A percentile compares a stretch with the other conserved stretches of the same genome.
phyloP scores from a whole-genome alignment of 2,888 invertebrate genomes.

The Polietes domitor region DNA sequence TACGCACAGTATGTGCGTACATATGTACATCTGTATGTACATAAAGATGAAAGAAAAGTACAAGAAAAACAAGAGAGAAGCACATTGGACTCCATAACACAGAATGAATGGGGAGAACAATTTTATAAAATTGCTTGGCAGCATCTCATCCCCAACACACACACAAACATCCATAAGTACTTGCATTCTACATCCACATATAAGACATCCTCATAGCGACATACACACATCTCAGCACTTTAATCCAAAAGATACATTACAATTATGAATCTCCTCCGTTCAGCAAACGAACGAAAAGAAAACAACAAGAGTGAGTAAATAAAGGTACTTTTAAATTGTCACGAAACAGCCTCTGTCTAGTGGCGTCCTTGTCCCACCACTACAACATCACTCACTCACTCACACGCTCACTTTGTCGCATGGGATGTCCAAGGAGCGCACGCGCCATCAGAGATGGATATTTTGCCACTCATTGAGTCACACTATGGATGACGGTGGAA shows the following conservation, averaged over 20 bases:
- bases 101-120: conserved; percentile 65
- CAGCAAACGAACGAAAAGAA: not conserved
- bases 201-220: conserved; percentile 4
- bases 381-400: not conserved
- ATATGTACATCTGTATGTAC: not conserved
- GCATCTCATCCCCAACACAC: not conserved
- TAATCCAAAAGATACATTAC: conserved; percentile 67
- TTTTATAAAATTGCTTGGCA: conserved; percentile 61
- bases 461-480: conserved; percentile 4
- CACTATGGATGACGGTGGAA: conserved; percentile 4
- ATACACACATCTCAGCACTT: conserved; percentile 45
- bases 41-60: conserved; percentile 42
- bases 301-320: conserved; percentile 31
- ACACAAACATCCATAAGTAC: not conserved
- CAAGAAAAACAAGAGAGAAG: conserved; percentile 40
- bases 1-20: not conserved
- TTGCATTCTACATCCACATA: not conserved
- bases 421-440: conserved; percentile 30
- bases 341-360: not conserved
- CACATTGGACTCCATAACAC: conserved; percentile 59
- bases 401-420: not conserved
- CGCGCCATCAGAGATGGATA: conserved; percentile 33
- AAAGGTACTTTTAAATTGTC: not conserved
- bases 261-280: conserved; percentile 57
- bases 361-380: conserved; percentile 6